A percentile compares a stretch with the other conserved stretches of the same genome.
These are phyloP conservation scores for Metellina segmentata DNA, from an alignment of 2,888 invertebrate genomes.

Conservation along the genomic window DNA sequence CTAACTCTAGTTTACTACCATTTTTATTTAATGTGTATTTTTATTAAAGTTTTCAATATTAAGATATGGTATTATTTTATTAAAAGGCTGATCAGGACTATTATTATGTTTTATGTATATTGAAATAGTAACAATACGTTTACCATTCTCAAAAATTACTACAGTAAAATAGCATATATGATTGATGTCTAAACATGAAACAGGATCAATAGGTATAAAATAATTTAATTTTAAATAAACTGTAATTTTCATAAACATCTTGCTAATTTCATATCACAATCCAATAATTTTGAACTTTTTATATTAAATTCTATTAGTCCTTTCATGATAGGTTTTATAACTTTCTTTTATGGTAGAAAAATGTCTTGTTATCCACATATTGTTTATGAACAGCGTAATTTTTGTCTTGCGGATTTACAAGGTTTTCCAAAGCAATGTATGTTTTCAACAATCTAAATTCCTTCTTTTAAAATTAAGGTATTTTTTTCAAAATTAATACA, in stretches of 20 bases:
- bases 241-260: conserved; percentile 11
- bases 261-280: not conserved
- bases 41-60: not conserved
- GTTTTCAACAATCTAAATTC: not conserved
- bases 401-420: not conserved
- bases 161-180: too few species aligned
- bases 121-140: too few species aligned
- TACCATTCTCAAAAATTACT: too few species aligned
- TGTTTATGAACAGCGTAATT: not conserved
- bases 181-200: too few species aligned
- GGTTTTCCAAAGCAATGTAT: not conserved
- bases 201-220: too few species aligned
- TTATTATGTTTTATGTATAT: too few species aligned
- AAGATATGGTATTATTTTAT: too few species aligned
- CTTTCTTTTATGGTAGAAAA: not conserved
- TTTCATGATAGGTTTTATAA: too few species aligned
- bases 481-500: not conserved
- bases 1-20: not conserved
- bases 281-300: not conserved
- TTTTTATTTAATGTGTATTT: not conserved
- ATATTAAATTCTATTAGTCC: not conserved
- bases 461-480: not conserved
- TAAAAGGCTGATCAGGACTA: too few species aligned
- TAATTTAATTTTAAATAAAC: too few species aligned
- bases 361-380: not conserved